These are phyloP conservation scores for Leptatherina wallacei DNA, from an alignment of 2,797 vertebrate species.

Conservation along the genomic window DNA sequence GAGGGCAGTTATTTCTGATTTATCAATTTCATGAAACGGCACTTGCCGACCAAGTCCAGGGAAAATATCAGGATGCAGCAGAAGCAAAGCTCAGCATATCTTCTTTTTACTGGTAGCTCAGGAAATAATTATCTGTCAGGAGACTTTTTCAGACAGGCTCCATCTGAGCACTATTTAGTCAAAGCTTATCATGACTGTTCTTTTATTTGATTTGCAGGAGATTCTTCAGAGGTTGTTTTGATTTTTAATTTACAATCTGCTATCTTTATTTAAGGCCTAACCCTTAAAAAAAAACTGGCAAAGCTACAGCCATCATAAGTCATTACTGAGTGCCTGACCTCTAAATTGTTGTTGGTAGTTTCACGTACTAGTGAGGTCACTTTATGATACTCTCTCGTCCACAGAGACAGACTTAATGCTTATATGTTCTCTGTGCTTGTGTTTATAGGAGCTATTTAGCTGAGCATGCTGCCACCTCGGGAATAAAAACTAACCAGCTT, in stretches of 20 bases:
- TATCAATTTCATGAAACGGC: conserved; percentile 46
- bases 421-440: no score
- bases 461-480: no score
- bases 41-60: conserved; percentile 48
- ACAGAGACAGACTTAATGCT: background rate
- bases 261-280: background rate
- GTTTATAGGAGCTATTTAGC: no score
- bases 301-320: background rate
- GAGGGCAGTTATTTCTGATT: conserved; percentile 56
- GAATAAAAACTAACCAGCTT: background rate
- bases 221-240: background rate
- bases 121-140: conserved; percentile 34
- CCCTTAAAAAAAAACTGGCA: background rate
- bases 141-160: conserved; percentile 9
- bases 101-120: conserved; percentile 11
- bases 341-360: background rate
- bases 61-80: conserved; percentile 37
- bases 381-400: background rate
- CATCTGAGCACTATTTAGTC: background rate
- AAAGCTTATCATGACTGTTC: background rate
- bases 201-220: background rate
- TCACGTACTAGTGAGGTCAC: background rate
- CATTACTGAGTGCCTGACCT: background rate
- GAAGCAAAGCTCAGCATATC: conserved; percentile 5
- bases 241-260: background rate